Conservation (phyloP, 2,113 vertebrate species). For the Romanogobio albipinnatus region DNA sequence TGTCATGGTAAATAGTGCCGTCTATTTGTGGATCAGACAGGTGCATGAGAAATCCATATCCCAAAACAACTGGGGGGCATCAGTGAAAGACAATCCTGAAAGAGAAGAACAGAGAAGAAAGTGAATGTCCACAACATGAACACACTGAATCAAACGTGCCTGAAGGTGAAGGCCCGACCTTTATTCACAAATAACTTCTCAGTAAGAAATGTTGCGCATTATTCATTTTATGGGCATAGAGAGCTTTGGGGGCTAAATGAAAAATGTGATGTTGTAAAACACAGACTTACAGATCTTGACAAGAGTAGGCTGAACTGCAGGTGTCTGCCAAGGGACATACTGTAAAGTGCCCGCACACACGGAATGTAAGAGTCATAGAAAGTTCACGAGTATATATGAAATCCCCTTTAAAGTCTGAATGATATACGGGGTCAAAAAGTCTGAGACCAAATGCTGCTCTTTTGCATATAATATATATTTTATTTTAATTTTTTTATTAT, state of each 20-base stretch:
- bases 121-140: constrained; percentile 3
- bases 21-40: neutral
- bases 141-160: neutral
- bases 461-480: no score
- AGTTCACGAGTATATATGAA: constrained; percentile 16
- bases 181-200: constrained; percentile 4
- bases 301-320: neutral
- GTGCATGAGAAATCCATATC: neutral
- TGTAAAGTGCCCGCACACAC: neutral
- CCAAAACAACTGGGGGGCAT: neutral
- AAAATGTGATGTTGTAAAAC: constrained; percentile 32
- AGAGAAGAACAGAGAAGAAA: constrained; percentile 7
- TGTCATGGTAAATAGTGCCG: neutral
- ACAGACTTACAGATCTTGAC: constrained; percentile 16
- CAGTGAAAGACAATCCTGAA: neutral
- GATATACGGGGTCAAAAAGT: neutral
- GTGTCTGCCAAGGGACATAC: constrained; percentile 16
- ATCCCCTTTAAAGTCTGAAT: neutral
- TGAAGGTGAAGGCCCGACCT: neutral
- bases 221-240: constrained; percentile 7
- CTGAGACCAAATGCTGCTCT: neutral
- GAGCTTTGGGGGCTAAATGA: constrained; percentile 8
- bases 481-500: no score
- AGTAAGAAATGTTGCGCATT: neutral
- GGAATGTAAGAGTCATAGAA: constrained; percentile 12